Base-by-base conservation (phyloP, 2,113 vertebrate genomes). In the Capreolus pygargus region DNA sequence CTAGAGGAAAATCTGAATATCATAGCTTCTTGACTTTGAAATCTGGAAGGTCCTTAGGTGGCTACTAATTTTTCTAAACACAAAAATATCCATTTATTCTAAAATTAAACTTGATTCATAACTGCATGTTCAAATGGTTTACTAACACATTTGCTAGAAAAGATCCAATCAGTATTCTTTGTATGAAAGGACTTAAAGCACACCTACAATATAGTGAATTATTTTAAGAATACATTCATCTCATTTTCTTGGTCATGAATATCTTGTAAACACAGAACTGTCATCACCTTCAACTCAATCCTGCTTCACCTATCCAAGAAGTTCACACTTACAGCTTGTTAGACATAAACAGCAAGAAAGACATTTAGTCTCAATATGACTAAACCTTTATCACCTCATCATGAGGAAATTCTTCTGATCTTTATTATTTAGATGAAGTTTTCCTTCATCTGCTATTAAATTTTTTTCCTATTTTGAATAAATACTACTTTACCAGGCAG, bases 321-420 rank as follows among this genome's bases (percentile, higher is more conserved):
- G 47, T 95, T 97, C 91, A 97, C 27, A 93, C 82, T 15, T 94
- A n/a, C 21, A 39, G 23, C 39, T 96, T 94, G 54, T 96, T 98
- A 94, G 70, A 95, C 91, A 92, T 93, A 97, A 97, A 95, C 12
- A 94, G 55, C 15, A 15, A 79, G 84, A 97, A 98, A 94, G 86
- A 81, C 25, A 84, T 2, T 52, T 36, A 55, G 7, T 87, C 30
- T 79, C 76, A 91, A 23, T 67, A 2, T 96, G 74, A 90, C 57
- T 86, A 61, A 94, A 97, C 94, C 36, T 12, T 95, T 96, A 89
- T 70, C 91, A 87, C 52, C 57, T 90, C 54, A 58, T 82, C 87
- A 96, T 54, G 15, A 94, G 8, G 28, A 36, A 84, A 95, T 6
- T 47, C 33, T 81, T 95, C 89, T 52, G 8, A 43, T 28, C 8